Evolutionary conservation across 2,888 invertebrate genomes (phyloP).

Genomic region (Rhorus exstirpatorius): DNA sequence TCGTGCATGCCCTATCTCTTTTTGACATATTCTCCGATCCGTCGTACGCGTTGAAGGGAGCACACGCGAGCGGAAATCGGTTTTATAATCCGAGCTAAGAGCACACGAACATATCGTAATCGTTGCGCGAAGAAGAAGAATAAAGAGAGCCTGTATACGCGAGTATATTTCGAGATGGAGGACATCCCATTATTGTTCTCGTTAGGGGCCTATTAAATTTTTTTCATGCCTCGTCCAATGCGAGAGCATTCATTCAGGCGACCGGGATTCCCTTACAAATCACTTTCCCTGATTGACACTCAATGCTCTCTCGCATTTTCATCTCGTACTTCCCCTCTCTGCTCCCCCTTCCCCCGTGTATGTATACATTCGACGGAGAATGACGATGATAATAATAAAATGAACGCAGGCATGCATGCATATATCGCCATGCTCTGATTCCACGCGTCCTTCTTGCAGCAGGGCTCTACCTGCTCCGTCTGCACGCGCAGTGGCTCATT

Average conservation of each 20-base stretch:
- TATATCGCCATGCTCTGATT: constrained; percentile 47
- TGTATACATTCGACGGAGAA: constrained; percentile 77
- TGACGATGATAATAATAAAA: constrained; percentile 54
- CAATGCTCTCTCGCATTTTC: constrained; percentile 77
- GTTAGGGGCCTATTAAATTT: constrained; percentile 58
- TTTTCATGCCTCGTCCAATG: constrained; percentile 54
- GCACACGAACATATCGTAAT: constrained; percentile 67
- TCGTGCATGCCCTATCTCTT: neutral
- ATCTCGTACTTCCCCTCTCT: constrained; percentile 3
- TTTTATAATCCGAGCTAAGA: constrained; percentile 80
- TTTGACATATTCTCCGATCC: neutral
- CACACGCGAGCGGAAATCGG: constrained; percentile 81
- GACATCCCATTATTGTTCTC: constrained; percentile 23
- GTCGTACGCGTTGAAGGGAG: neutral
- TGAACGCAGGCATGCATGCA: constrained; percentile 43
- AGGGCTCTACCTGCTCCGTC: constrained; percentile 21
- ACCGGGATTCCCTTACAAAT: constrained; percentile 80
- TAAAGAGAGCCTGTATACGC: constrained; percentile 10
- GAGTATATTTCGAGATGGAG: constrained; percentile 3
- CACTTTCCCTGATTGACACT: constrained; percentile 85
- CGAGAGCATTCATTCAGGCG: constrained; percentile 54
- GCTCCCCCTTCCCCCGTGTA: constrained; percentile 68
- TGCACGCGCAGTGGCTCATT: constrained; percentile 6
- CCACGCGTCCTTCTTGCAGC: constrained; percentile 25
- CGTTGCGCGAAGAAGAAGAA: constrained; percentile 66